Evolutionary conservation across 1,140 invertebrate species (phyloP), one percentile per base, ranked within the genome.

Genomic region (Drosophila erecta): DNA sequence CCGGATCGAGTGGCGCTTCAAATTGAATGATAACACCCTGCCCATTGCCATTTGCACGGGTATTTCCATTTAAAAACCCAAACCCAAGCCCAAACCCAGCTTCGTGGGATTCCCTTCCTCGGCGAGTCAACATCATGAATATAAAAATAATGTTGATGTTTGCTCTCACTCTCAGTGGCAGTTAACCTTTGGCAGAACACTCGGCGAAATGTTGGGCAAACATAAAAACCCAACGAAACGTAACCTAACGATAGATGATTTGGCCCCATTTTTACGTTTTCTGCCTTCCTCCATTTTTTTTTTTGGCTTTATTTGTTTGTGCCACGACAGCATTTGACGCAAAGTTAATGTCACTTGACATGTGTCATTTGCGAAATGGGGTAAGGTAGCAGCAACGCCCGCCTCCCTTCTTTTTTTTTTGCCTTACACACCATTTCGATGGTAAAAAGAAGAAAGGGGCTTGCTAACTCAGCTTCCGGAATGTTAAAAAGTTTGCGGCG

Each of bases 301-400:
- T 27, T 24, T 37, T 11, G 75, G 58, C 72, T 87, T 87, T 86
- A 86, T 86, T 86, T 86, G 83, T 86, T 86, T 86, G 83, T 79
- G 46, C 79, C 83, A 87, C 83, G 79, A 86, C 77, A 85, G 56
- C 71, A 81, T 58, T 85, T 89, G 84, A 87, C 72, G 84, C 84
- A 89, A 89, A 89, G 84, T 89, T 89, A 89, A 89, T 89, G 84
- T 89, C 84, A 89, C 84, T 89, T 89, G 84, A 89, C 84, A 89
- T 89, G 84, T 89, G 84, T 89, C 84, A 89, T 89, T 89, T 89
- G 84, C 84, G 83, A 89, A 89, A 89, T 89, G 84, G 83, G 78
- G 76, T 76, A 80, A 79, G 76, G 83, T 87, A 80, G 76, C 58
- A 33, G 33, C 35, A 10, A n/a, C 22, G 15, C 46, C 59, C 37